A percentile compares a stretch with the other conserved stretches of the same genome.
Conservation (phyloP, 2,888 invertebrate species). For the Eupithecia dodoneata region DNA sequence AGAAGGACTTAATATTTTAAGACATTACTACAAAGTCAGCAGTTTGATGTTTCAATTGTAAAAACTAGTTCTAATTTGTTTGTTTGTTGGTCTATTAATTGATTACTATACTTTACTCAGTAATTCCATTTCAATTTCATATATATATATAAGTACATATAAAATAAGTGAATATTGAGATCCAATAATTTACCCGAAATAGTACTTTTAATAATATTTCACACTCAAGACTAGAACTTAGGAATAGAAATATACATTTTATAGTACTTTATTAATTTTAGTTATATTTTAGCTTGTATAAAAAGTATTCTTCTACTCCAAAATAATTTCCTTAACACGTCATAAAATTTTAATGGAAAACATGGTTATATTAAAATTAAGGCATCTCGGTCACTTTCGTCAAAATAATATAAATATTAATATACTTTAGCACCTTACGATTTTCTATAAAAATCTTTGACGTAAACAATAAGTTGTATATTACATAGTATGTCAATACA, state of each 20-base stretch:
- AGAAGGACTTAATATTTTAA: too few species aligned
- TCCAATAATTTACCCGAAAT: conserved; percentile 12
- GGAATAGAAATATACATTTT: conserved; percentile 34
- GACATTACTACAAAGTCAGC: too few species aligned
- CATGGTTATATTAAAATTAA: conserved; percentile 36
- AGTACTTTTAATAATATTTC: conserved; percentile 14
- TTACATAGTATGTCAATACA: conserved; percentile 26
- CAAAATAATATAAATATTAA: conserved; percentile 37
- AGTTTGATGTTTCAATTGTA: too few species aligned
- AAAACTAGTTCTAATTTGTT: too few species aligned
- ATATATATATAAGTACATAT: too few species aligned
- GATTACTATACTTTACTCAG: neutral
- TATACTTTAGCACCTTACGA: conserved; percentile 44
- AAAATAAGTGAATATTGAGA: conserved; percentile 16
- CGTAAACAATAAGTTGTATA: conserved; percentile 30
- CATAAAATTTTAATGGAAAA: conserved; percentile 42
- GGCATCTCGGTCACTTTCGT: conserved; percentile 32
- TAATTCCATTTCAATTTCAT: too few species aligned
- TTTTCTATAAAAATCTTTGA: conserved; percentile 35
- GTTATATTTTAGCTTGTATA: neutral
- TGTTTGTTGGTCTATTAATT: too few species aligned
- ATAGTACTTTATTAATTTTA: neutral
- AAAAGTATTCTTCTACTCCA: conserved; percentile 34
- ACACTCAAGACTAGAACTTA: conserved; percentile 34
- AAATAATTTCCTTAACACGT: conserved; percentile 30